Conservation (phyloP, 2,888 invertebrate genomes). For the Tridacna gigas region DNA sequence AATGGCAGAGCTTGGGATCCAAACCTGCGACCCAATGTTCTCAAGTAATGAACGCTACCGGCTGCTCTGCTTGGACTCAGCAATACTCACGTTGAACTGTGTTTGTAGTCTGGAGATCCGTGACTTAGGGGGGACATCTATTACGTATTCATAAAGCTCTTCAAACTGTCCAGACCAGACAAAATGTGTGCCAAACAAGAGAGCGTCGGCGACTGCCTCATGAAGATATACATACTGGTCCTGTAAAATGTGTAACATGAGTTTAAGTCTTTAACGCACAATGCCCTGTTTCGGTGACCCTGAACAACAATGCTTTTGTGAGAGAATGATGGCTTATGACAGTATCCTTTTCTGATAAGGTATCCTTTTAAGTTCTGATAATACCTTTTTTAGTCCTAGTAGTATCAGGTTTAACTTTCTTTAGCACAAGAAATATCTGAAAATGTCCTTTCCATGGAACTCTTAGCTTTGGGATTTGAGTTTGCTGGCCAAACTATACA, state of each 20-base stretch:
- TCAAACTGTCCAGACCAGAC: conserved; percentile 35
- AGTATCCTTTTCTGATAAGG: no score
- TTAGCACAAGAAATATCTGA: no score
- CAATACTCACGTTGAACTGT: conserved; percentile 33
- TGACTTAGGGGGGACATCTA: not conserved
- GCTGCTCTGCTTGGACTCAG: not conserved
- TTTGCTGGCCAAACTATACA: no score
- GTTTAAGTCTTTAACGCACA: no score
- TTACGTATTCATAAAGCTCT: conserved; percentile 15
- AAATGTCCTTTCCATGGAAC: no score
- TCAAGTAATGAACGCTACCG: not conserved
- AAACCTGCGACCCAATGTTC: not conserved
- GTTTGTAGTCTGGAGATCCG: conserved; percentile 19
- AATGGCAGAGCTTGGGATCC: not conserved
- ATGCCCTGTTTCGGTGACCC: no score
- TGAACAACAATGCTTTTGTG: no score
- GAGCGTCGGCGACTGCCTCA: conserved; percentile 44
- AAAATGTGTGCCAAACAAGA: conserved; percentile 44
- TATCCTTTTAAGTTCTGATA: no score
- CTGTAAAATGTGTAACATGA: conserved; percentile 4
- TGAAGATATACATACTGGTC: conserved; percentile 50
- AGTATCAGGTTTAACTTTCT: no score
- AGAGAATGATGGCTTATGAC: no score
- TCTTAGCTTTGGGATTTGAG: no score
- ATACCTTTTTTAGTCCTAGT: no score